Evolutionary conservation across 2,113 vertebrate species (phyloP).

Genomic region (Cricetomys ansorgei): DNA sequence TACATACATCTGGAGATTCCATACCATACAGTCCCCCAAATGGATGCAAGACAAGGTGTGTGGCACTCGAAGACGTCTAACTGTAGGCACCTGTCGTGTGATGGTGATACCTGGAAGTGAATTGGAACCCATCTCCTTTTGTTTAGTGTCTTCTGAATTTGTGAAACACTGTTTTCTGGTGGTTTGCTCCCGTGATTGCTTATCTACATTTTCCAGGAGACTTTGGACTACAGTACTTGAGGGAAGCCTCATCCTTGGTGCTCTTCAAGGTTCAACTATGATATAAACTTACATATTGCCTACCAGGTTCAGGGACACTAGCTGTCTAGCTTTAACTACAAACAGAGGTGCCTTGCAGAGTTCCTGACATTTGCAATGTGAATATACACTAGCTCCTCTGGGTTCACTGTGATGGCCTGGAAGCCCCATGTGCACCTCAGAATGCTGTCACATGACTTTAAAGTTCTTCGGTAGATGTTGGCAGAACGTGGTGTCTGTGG

Average conservation of each 20-base stretch:
- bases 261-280: neutral
- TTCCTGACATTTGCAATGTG: slow-evolving; percentile 15
- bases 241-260: neutral
- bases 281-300: neutral
- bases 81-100: neutral
- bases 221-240: neutral
- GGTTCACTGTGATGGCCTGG: neutral
- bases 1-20: slow-evolving; percentile 20
- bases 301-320: neutral
- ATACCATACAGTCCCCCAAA: neutral
- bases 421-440: neutral
- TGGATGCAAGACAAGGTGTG: neutral
- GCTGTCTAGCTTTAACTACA: neutral
- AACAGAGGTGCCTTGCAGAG: neutral
- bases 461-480: neutral
- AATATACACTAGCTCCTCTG: slow-evolving; percentile 40
- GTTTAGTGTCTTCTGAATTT: slow-evolving; percentile 38
- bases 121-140: neutral
- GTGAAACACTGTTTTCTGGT: neutral
- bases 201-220: neutral
- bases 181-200: neutral
- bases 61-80: neutral
- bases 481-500: neutral
- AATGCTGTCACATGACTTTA: neutral
- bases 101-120: neutral